Conservation (phyloP, 2,113 vertebrate species). For the Ciconia maguari region DNA sequence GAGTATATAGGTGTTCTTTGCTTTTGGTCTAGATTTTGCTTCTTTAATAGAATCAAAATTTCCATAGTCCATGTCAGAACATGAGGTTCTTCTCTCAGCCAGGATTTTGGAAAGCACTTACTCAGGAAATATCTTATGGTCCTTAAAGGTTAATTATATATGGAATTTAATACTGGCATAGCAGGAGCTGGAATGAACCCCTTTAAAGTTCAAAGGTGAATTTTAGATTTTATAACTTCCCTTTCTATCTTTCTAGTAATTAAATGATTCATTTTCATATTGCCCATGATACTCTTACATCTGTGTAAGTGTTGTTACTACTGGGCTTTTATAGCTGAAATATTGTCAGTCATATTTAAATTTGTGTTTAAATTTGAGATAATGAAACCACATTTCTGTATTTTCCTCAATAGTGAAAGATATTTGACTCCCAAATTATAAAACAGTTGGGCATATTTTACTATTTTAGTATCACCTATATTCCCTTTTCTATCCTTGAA, state of each 20-base stretch:
- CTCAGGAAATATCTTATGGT: not conserved
- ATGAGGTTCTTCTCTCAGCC: not conserved
- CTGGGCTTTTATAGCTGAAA: not conserved
- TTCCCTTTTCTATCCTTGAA: not conserved
- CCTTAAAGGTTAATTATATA: not conserved
- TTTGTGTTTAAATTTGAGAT: not conserved
- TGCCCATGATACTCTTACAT: not conserved
- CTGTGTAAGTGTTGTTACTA: not conserved
- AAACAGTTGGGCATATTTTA: not conserved
- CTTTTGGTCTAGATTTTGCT: not conserved
- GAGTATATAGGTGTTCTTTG: not conserved
- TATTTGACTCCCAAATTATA: constrained; percentile 20
- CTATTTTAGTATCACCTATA: not conserved
- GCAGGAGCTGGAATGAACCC: not conserved
- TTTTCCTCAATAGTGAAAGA: not conserved
- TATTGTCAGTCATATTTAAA: not conserved
- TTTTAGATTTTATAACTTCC: not conserved
- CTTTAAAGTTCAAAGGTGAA: not conserved
- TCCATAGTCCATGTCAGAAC: not conserved
- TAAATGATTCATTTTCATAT: not conserved
- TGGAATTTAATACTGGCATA: not conserved
- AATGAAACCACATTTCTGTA: not conserved
- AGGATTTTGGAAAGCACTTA: not conserved
- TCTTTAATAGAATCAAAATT: not conserved
- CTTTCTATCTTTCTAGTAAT: not conserved